Conservation (phyloP, 2,888 invertebrate species). For the Hirtodrosophila confusa region DNA sequence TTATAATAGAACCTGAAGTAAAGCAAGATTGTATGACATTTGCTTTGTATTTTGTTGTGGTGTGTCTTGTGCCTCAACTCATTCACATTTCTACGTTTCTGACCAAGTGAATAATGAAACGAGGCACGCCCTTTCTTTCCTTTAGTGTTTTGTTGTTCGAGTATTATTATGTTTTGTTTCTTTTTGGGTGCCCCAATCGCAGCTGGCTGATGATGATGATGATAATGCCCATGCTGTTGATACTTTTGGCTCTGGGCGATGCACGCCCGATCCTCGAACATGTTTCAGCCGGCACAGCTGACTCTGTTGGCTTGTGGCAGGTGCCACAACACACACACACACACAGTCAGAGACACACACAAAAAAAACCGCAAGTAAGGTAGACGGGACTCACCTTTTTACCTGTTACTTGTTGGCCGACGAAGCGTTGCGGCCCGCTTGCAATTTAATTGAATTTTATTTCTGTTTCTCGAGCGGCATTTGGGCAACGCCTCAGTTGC, state of each 20-base stretch:
- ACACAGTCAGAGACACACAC: slow-evolving; percentile 3
- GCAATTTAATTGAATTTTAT: slow-evolving; percentile 77
- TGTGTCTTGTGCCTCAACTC: slow-evolving; percentile 13
- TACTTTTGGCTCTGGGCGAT: slow-evolving; percentile 47
- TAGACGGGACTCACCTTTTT: slow-evolving; percentile 45
- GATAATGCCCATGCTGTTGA: slow-evolving; percentile 27
- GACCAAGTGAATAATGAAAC: slow-evolving; percentile 54
- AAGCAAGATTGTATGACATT: slow-evolving; percentile 1
- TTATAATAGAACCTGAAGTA: too few species aligned
- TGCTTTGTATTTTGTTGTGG: slow-evolving; percentile 1
- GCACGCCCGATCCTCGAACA: slow-evolving; percentile 53
- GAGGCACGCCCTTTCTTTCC: slow-evolving; percentile 46
- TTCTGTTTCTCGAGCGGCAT: slow-evolving; percentile 67
- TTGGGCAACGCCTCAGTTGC: slow-evolving; percentile 67
- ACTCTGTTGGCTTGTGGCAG: slow-evolving; percentile 67
- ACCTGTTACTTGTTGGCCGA: slow-evolving; percentile 56
- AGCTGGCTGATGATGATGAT: slow-evolving; percentile 39
- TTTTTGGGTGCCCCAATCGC: slow-evolving; percentile 41
- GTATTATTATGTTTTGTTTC: neutral
- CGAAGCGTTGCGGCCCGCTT: slow-evolving; percentile 62
- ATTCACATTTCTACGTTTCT: slow-evolving; percentile 36
- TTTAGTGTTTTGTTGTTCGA: slow-evolving; percentile 9
- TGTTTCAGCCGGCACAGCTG: slow-evolving; percentile 62
- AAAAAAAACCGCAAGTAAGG: slow-evolving; percentile 51
- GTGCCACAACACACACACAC: slow-evolving; percentile 57